These are phyloP conservation scores for Trissolcus basalis DNA, from an alignment of 1,140 invertebrate genomes.

Conservation along the genomic window DNA sequence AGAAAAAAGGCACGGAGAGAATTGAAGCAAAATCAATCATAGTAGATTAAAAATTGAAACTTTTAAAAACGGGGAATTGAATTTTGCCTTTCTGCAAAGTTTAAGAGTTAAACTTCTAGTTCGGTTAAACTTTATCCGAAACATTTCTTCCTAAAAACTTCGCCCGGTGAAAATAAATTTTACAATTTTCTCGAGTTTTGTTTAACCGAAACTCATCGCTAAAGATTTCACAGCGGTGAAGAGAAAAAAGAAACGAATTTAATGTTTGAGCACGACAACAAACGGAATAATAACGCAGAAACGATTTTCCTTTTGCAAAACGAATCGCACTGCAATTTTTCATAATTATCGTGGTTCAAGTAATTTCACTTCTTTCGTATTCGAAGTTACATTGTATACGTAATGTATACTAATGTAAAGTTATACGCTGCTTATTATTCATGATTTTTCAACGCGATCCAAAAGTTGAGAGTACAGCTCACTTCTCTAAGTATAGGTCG, in stretches of 20 bases:
- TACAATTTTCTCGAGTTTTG: conserved; percentile 27
- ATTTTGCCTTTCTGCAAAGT: conserved; percentile 29
- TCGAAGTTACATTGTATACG: conserved; percentile 2
- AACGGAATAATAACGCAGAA: background rate
- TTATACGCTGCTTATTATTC: conserved; percentile 28
- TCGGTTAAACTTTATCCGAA: conserved; percentile 36
- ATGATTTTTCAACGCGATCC: conserved; percentile 29
- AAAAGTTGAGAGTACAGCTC: conserved; percentile 13
- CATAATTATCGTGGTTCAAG: background rate
- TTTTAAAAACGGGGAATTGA: conserved; percentile 43
- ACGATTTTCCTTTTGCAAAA: background rate
- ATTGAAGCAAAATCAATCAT: conserved; percentile 41
- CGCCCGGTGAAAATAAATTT: conserved; percentile 30
- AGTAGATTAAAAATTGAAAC: conserved; percentile 40
- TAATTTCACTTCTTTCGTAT: conserved; percentile 16
- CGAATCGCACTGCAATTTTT: background rate
- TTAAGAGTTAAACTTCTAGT: conserved; percentile 30
- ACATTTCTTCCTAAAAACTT: conserved; percentile 29
- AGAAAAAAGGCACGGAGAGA: conserved; percentile 4
- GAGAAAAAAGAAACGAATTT: too few species aligned
- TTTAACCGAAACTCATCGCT: conserved; percentile 15
- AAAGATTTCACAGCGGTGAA: conserved; percentile 9
- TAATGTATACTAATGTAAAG: background rate
- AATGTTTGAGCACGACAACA: too few species aligned
- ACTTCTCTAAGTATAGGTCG: conserved; percentile 16